phyloP scores from a whole-genome alignment of 2,113 vertebrate species.

The Cebidichthys violaceus region DNA sequence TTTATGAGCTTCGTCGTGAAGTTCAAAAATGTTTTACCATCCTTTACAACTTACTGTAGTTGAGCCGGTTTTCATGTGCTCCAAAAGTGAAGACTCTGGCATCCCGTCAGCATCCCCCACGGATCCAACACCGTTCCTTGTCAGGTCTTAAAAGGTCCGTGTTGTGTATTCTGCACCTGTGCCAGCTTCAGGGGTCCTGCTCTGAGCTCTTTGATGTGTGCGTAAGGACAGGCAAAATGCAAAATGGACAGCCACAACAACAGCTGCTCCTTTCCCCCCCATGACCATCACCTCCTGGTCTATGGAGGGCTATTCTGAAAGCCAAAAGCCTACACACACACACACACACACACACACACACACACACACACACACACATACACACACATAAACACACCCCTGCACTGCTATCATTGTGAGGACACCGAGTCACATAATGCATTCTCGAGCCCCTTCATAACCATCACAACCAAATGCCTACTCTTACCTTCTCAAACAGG shows the following conservation, averaged over 20 bases:
- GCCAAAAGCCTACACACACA: background rate
- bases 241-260: constrained; percentile 58
- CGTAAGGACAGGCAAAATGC: constrained; percentile 37
- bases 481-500: background rate
- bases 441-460: background rate
- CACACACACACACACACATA: background rate
- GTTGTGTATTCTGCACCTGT: constrained; percentile 56
- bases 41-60: background rate
- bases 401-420: background rate
- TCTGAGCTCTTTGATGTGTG: constrained; percentile 48
- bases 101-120: background rate
- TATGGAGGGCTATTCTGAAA: constrained; percentile 10
- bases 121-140: constrained; percentile 4
- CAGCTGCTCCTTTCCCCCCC: constrained; percentile 59
- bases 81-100: background rate
- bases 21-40: background rate
- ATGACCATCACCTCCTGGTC: constrained; percentile 20
- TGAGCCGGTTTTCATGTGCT: background rate
- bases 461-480: background rate
- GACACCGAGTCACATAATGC: background rate
- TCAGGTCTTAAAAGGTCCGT: constrained; percentile 45
- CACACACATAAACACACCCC: background rate
- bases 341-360: constrained; percentile 7
- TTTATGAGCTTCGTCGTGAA: background rate
- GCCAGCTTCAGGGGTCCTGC: constrained; percentile 48